Conservation (phyloP, 2,888 invertebrate genomes). For the Pyrgus malvae region DNA sequence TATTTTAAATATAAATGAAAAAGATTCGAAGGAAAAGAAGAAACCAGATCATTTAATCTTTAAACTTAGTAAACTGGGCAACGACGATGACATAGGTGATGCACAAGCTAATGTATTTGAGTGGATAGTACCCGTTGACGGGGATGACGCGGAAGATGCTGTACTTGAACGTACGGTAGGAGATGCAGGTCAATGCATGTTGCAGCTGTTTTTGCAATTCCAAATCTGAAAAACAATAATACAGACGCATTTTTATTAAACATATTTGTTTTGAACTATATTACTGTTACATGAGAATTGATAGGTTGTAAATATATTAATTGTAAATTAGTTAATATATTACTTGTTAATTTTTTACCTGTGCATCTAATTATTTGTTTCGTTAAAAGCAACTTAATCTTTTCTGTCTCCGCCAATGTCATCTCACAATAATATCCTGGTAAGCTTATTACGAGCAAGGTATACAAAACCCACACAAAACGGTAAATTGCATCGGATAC, state of each 20-base stretch:
- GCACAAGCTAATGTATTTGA: slow-evolving; percentile 31
- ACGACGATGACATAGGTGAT: slow-evolving; percentile 37
- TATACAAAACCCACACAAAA: no score
- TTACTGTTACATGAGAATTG: no score
- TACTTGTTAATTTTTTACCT: background rate
- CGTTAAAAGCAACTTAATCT: background rate
- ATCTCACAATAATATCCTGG: background rate
- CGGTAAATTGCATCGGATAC: no score
- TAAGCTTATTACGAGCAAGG: background rate
- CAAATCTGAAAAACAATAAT: background rate
- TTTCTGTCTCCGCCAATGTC: background rate
- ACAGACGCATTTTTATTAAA: background rate
- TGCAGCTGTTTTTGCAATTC: slow-evolving; percentile 18
- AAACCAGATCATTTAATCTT: no score
- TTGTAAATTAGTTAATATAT: background rate
- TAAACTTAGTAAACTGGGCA: slow-evolving; percentile 29
- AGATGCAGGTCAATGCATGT: slow-evolving; percentile 31
- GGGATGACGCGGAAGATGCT: slow-evolving; percentile 30
- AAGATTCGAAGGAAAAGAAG: no score
- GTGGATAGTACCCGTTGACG: slow-evolving; percentile 32
- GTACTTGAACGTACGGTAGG: slow-evolving; percentile 32
- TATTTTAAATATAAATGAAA: no score
- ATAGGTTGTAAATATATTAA: background rate
- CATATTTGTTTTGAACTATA: no score
- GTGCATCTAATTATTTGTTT: background rate